Evolutionary conservation across 1,140 invertebrate genomes (phyloP), one percentile per base, ranked within the genome.

Genomic region (Philotrypesis tridentata): DNA sequence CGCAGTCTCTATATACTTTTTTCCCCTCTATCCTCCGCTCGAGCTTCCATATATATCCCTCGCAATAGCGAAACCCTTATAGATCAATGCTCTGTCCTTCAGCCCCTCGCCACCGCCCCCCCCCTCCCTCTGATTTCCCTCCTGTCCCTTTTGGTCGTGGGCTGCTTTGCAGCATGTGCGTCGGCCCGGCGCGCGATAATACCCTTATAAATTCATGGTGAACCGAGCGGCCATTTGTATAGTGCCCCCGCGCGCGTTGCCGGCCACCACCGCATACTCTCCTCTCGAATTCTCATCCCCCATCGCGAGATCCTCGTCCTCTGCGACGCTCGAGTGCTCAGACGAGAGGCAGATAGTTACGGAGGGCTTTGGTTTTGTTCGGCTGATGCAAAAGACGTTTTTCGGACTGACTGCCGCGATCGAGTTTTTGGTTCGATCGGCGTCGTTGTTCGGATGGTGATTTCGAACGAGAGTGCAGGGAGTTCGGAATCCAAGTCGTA

Each of bases 131-230:
- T 68, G 70, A 78, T 73, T 55, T 67, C 70, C 68, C 63, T 33
- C 17, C 21, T 37, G 33, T 43, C 21, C 33, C 43, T 61, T 63
- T 31, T 43, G 72, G 77, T 55, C 65, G 65, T 27, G 40, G n/a
- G 37, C 37, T 25, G 33, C 33, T 3, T 37, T 5, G 17, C 55
- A 72, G 68, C 33, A 61, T 14, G 27, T 14, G 70, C 67, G 67
- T 21, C 12, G 29, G 48, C 48, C 48, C 48, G 48, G 48, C 48
- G 48, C 25, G 72, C 82, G 81, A 84, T 87, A 88, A 87, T 87
- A 88, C 87, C 87, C 87, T 88, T 87, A 88, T 87, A 88, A 88
- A 88, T 88, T 88, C 86, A 86, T 87, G 86, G 85, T 82, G 68
- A 84, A 83, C 82, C 82, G 80, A 73, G 82, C 83, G 80, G 84